Evolutionary conservation across 2,113 vertebrate species (phyloP).

Genomic region (Ammodytes dubius): DNA sequence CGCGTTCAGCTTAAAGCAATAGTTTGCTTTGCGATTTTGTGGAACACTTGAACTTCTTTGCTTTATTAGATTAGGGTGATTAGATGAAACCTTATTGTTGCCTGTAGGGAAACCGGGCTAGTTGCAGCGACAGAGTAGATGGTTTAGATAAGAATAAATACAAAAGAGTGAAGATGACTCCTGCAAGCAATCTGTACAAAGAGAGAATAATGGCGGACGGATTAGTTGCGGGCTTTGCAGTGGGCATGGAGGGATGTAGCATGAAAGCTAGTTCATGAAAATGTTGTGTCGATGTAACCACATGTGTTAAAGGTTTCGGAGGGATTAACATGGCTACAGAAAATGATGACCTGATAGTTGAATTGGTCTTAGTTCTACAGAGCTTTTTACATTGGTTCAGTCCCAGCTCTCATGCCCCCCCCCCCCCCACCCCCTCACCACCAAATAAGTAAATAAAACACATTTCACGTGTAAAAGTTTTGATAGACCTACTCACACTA

Average conservation of each 20-base stretch:
- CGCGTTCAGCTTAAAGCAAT: slow-evolving; percentile 48
- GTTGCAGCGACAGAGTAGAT: slow-evolving; percentile 19
- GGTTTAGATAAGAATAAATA: slow-evolving; percentile 39
- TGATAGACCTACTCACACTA: background rate
- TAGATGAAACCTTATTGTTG: slow-evolving; percentile 59
- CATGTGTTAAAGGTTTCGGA: background rate
- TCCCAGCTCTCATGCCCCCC: background rate
- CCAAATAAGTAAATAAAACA: too few species aligned
- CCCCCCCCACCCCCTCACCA: too few species aligned
- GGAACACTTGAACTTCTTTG: slow-evolving; percentile 48
- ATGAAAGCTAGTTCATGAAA: background rate
- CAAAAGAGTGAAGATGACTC: slow-evolving; percentile 29
- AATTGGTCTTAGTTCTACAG: background rate
- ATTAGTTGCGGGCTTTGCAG: slow-evolving; percentile 24
- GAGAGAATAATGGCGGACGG: slow-evolving; percentile 13
- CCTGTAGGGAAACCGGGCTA: slow-evolving; percentile 35
- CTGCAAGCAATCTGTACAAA: slow-evolving; percentile 32
- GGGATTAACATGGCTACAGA: too few species aligned
- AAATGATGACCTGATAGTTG: background rate
- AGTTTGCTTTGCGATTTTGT: slow-evolving; percentile 38
- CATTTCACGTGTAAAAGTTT: background rate
- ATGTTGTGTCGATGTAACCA: slow-evolving; percentile 3
- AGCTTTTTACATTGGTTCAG: background rate
- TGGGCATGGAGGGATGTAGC: background rate
- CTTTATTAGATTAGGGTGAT: slow-evolving; percentile 63